phyloP scores from a whole-genome alignment of 2,888 invertebrate species.

The Stenodema calcarata region DNA sequence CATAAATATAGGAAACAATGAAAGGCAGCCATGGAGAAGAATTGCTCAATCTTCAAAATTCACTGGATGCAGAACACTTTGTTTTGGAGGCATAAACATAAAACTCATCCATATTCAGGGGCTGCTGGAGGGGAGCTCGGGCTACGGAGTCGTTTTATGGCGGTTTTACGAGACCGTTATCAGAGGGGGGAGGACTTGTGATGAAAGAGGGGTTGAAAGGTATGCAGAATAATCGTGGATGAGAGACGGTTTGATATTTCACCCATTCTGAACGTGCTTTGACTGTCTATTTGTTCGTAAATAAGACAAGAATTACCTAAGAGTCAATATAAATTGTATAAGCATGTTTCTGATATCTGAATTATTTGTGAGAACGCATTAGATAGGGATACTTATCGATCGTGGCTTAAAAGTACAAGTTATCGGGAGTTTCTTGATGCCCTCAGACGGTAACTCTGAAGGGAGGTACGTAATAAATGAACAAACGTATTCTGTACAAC shows the following conservation, averaged over 20 bases:
- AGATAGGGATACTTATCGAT: too few relatives aligned
- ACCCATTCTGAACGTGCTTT: background rate
- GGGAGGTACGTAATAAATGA: too few relatives aligned
- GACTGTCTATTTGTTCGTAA: background rate
- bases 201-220: background rate
- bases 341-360: too few relatives aligned
- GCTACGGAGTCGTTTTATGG: background rate
- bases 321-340: too few relatives aligned
- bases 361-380: too few relatives aligned
- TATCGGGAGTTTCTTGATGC: too few relatives aligned
- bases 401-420: too few relatives aligned
- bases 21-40: background rate
- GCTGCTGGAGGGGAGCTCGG: background rate
- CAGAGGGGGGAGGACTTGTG: background rate
- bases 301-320: background rate
- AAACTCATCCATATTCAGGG: constrained; percentile 38
- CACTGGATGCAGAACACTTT: background rate
- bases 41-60: background rate
- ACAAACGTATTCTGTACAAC: too few relatives aligned
- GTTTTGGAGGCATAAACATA: constrained; percentile 22
- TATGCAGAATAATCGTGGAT: background rate
- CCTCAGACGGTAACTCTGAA: too few relatives aligned
- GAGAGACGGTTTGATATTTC: background rate
- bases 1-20: too few relatives aligned
- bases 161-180: constrained; percentile 9